Evolutionary conservation across 2,888 invertebrate genomes (phyloP).

Genomic region (Aleiodes alternator): DNA sequence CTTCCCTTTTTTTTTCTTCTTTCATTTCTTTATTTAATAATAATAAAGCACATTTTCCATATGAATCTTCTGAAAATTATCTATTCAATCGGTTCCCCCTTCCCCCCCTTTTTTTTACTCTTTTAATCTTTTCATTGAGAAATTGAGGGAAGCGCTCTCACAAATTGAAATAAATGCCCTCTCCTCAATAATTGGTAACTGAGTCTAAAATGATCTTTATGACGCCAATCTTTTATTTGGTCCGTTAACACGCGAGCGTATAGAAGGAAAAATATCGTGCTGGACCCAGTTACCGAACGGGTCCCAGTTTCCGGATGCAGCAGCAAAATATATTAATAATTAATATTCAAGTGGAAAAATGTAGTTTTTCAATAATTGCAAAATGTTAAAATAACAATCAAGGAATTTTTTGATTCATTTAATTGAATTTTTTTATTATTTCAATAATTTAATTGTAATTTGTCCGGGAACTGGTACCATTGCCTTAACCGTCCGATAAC

Average conservation of each 20-base stretch:
- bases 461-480: no score
- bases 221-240: neutral
- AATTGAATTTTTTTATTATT: no score
- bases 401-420: no score
- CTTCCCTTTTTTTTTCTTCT: neutral
- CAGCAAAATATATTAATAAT: no score
- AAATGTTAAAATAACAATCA: no score
- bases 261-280: neutral
- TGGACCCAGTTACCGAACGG: no score
- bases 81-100: neutral
- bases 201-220: neutral
- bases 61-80: neutral
- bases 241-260: neutral
- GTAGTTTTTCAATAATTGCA: no score
- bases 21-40: neutral
- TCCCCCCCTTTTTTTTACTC: neutral
- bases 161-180: conserved; percentile 22
- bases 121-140: neutral
- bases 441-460: no score
- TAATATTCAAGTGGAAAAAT: no score
- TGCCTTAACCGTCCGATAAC: no score
- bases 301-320: no score
- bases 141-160: neutral
- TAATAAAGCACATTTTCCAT: neutral
- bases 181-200: conserved; percentile 11